Evolutionary conservation across 1,140 invertebrate species (phyloP).

Genomic region (Brachionus manjavacas): DNA sequence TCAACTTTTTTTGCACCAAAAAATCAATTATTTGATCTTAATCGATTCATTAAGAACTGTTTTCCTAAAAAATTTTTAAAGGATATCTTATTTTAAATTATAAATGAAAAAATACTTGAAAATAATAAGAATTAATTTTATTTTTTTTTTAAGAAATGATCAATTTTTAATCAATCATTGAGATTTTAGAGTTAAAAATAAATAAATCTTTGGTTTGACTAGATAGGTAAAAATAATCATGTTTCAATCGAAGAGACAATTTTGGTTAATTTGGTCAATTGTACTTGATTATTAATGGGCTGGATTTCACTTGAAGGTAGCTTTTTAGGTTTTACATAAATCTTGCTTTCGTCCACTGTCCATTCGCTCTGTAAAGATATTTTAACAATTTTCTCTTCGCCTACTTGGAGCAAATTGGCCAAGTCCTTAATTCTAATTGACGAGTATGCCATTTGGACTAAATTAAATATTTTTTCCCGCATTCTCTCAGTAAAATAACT

Average conservation of each 20-base stretch:
- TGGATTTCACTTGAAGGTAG: neutral
- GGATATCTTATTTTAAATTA: no score
- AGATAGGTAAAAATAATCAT: neutral
- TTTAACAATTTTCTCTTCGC: neutral
- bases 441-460: neutral
- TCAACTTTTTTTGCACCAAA: no score
- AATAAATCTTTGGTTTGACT: no score
- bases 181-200: no score
- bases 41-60: no score
- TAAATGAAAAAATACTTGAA: no score
- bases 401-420: neutral
- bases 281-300: neutral
- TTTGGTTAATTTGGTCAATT: neutral
- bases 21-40: no score
- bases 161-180: no score
- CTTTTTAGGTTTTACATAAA: neutral
- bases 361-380: neutral
- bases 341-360: neutral
- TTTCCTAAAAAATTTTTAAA: no score
- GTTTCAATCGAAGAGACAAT: conserved; percentile 13
- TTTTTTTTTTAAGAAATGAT: no score
- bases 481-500: neutral
- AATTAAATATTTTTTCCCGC: conserved; percentile 3
- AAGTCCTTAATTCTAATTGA: neutral
- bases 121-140: no score